phyloP scores from a whole-genome alignment of 2,888 invertebrate species.

The Carcina quercana region DNA sequence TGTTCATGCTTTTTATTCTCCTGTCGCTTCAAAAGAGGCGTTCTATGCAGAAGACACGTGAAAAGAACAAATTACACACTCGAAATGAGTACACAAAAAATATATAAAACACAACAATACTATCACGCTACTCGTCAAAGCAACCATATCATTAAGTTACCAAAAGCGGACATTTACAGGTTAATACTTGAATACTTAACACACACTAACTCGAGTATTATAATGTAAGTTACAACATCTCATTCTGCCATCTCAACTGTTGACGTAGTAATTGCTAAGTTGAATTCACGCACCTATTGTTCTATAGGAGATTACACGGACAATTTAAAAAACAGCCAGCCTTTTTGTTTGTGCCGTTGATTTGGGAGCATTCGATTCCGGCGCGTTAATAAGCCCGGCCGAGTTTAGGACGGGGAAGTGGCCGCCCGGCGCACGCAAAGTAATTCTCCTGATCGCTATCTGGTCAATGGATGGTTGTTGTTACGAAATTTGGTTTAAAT shows the following conservation, averaged over 20 bases:
- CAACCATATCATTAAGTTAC: conserved; percentile 11
- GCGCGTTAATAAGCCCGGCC: conserved; percentile 32
- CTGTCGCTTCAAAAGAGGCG: too few relatives aligned
- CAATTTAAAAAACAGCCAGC: conserved; percentile 1
- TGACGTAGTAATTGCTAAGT: conserved; percentile 49
- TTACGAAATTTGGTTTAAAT: conserved; percentile 53
- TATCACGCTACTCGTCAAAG: conserved; percentile 9
- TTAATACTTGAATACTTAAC: conserved; percentile 20
- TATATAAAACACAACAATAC: conserved; percentile 4
- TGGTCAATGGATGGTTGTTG: conserved; percentile 64
- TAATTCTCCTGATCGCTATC: conserved; percentile 59
- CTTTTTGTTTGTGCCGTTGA: not conserved
- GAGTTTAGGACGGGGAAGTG: conserved; percentile 48
- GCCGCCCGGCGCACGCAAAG: conserved; percentile 59
- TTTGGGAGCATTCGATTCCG: conserved; percentile 18
- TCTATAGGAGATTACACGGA: conserved; percentile 26
- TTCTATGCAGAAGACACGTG: too few relatives aligned
- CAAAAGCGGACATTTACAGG: conserved; percentile 24
- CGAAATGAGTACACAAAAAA: too few relatives aligned
- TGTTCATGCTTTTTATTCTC: too few relatives aligned
- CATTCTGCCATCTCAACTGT: conserved; percentile 42
- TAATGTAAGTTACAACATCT: conserved; percentile 33
- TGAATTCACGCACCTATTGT: conserved; percentile 52
- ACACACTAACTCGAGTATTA: conserved; percentile 1
- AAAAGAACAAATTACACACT: too few relatives aligned